Conservation (phyloP, 2,113 vertebrate genomes). For the Bufo gargarizans region DNA sequence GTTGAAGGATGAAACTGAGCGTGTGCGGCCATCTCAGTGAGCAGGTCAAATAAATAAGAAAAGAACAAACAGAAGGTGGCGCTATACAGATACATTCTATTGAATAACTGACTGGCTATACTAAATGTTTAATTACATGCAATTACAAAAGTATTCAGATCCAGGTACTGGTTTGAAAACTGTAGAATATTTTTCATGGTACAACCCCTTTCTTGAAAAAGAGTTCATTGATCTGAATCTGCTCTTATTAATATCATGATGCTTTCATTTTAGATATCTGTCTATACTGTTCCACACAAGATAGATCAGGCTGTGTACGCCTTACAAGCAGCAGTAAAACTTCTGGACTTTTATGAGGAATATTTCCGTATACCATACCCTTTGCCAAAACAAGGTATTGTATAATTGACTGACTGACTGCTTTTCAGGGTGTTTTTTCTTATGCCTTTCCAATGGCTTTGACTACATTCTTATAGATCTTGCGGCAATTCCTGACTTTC, state of each 20-base stretch:
- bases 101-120: too few relatives aligned
- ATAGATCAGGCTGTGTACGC: slow-evolving; percentile 83
- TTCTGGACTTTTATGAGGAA: slow-evolving; percentile 89
- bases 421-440: neutral
- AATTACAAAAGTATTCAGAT: too few relatives aligned
- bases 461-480: slow-evolving; percentile 69
- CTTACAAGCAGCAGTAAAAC: slow-evolving; percentile 82
- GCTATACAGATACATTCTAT: too few relatives aligned
- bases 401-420: neutral
- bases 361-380: slow-evolving; percentile 91
- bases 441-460: neutral
- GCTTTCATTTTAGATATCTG: slow-evolving; percentile 75
- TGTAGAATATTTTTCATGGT: too few relatives aligned
- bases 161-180: too few relatives aligned
- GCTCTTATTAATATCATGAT: neutral
- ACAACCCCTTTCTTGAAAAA: too few relatives aligned
- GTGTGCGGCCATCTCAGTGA: too few relatives aligned
- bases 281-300: slow-evolving; percentile 85
- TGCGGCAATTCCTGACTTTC: slow-evolving; percentile 81
- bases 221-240: neutral
- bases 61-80: too few relatives aligned
- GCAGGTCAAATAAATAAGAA: too few relatives aligned
- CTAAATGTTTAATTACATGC: too few relatives aligned
- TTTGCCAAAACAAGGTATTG: slow-evolving; percentile 85
- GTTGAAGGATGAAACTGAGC: too few relatives aligned